phyloP scores from a whole-genome alignment of 2,888 invertebrate species.

The Deilephila elpenor region DNA sequence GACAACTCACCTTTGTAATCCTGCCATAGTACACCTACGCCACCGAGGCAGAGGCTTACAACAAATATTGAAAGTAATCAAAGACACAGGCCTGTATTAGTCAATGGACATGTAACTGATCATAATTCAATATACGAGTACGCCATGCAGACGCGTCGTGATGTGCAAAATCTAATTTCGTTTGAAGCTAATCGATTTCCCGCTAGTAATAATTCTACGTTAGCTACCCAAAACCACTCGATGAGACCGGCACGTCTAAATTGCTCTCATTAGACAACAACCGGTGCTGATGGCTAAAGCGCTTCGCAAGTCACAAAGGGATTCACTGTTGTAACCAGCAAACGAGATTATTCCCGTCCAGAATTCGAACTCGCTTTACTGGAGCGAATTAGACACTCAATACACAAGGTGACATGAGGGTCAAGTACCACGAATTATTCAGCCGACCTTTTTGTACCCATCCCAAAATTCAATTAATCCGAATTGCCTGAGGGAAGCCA shows the following conservation, averaged over 20 bases:
- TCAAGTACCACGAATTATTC: not conserved
- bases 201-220: not conserved
- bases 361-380: conserved; percentile 5
- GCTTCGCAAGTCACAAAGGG: conserved; percentile 6
- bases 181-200: not conserved
- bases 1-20: too few species aligned
- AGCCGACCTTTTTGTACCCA: not conserved
- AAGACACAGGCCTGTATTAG: too few species aligned
- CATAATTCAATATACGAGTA: too few species aligned
- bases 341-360: conserved; percentile 1
- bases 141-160: too few species aligned
- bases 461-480: not conserved
- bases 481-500: not conserved
- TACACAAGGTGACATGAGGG: not conserved
- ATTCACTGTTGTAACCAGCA: not conserved
- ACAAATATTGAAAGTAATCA: too few species aligned
- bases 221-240: not conserved
- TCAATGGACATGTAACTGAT: too few species aligned
- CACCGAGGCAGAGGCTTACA: too few species aligned
- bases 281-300: not conserved
- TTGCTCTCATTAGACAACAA: conserved; percentile 6
- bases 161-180: too few species aligned
- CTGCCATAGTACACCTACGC: too few species aligned
- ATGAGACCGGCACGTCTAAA: not conserved
- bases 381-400: not conserved